Conservation (phyloP, 2,797 vertebrate species). For the Ctenosaura bakeri region DNA sequence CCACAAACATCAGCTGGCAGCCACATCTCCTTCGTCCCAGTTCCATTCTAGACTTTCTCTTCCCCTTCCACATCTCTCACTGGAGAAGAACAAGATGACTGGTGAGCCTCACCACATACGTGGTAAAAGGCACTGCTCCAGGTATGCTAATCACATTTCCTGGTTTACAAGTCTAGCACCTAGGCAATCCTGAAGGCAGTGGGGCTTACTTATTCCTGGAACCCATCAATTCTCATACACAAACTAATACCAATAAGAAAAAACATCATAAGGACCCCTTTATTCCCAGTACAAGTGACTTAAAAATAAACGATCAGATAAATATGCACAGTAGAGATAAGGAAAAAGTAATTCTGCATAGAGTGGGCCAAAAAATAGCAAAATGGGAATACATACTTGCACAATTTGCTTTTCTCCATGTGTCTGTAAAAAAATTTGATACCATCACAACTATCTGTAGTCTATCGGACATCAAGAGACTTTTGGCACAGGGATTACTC, state of each 20-base stretch:
- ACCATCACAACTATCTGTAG: constrained; percentile 89
- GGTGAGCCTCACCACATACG: background rate
- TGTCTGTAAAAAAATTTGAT: constrained; percentile 80
- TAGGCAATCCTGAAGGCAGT: too few relatives aligned
- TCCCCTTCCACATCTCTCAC: too few relatives aligned
- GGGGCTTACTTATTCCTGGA: background rate
- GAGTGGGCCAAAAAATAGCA: constrained; percentile 34
- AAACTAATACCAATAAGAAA: background rate
- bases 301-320: background rate
- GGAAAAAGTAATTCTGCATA: background rate
- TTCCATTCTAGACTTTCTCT: too few relatives aligned
- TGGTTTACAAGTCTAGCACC: background rate
- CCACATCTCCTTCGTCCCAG: too few relatives aligned
- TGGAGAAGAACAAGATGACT: too few relatives aligned
- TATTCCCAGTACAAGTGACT: background rate
- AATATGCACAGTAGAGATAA: background rate
- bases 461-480: constrained; percentile 90
- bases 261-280: background rate
- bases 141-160: background rate
- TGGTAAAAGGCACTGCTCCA: background rate
- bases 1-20: too few relatives aligned
- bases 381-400: constrained; percentile 81
- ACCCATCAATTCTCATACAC: background rate
- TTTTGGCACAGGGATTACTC: constrained; percentile 87
- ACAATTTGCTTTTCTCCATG: constrained; percentile 87